Percentiles rank a stretch among this genome's conserved stretches.
Conservation (phyloP, 2,113 vertebrate genomes). For the Cyanoramphus novaezelandiae region DNA sequence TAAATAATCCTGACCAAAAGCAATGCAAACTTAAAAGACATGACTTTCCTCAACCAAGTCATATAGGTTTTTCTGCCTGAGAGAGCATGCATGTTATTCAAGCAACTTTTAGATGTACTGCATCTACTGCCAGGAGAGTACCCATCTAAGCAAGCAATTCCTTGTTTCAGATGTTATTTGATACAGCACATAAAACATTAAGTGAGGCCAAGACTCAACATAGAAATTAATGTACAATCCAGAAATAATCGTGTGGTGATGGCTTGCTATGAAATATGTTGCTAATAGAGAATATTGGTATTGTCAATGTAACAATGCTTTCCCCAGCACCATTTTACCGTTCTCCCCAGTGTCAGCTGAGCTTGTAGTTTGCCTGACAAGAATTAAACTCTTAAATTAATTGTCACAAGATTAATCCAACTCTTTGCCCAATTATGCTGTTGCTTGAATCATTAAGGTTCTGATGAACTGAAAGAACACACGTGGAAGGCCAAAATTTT, state of each 20-base stretch:
- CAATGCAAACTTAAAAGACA: background rate
- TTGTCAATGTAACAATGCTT: background rate
- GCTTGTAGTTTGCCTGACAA: background rate
- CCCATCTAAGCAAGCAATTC: background rate
- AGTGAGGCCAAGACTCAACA: background rate
- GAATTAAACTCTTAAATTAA: background rate
- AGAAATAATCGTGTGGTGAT: background rate
- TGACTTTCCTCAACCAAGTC: background rate
- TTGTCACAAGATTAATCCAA: background rate
- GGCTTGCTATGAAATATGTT: background rate
- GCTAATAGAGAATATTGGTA: background rate
- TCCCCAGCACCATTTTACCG: background rate
- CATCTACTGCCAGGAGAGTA: background rate
- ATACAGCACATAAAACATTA: background rate
- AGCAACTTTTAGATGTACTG: background rate
- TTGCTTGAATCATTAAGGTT: background rate
- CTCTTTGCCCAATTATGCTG: background rate
- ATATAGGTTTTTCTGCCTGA: background rate
- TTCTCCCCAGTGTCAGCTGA: background rate
- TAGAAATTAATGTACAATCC: background rate
- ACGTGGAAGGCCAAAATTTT: background rate
- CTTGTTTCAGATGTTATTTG: background rate
- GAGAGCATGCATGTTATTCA: background rate
- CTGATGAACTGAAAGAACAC: background rate
- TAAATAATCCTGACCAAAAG: background rate